phyloP scores from a whole-genome alignment of 2,888 invertebrate species.

The Neelides folsomi region DNA sequence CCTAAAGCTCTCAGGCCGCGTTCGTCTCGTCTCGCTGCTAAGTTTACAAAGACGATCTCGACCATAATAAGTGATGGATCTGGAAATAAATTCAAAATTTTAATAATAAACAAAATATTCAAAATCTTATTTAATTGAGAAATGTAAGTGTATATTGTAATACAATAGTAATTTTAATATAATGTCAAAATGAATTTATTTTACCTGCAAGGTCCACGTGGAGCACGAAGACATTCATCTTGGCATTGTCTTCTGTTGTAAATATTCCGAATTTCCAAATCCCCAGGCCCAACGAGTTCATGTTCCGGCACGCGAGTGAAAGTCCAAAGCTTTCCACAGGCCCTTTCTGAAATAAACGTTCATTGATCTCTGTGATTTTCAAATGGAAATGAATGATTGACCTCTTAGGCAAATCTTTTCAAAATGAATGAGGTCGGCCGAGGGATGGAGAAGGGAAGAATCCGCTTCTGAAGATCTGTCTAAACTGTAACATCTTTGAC shows the following conservation, averaged over 20 bases:
- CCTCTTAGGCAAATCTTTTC: conserved; percentile 41
- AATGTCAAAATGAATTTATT: neutral
- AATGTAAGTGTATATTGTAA: too few species aligned
- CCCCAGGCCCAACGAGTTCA: conserved; percentile 40
- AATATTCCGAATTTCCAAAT: conserved; percentile 39
- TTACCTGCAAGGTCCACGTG: conserved; percentile 40
- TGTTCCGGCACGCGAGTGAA: conserved; percentile 43
- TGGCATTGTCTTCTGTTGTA: conserved; percentile 40
- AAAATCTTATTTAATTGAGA: too few species aligned
- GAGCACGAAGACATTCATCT: conserved; percentile 41
- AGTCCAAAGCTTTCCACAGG: conserved; percentile 40
- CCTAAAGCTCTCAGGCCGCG: conserved; percentile 40
- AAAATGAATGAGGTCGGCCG: conserved; percentile 38
- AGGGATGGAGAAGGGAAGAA: conserved; percentile 35
- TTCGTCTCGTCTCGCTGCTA: conserved; percentile 42
- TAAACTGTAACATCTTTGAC: conserved; percentile 38
- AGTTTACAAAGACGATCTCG: conserved; percentile 40
- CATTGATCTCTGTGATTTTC: neutral
- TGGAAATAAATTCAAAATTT: conserved; percentile 12
- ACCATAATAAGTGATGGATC: conserved; percentile 42
- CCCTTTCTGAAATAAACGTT: conserved; percentile 31
- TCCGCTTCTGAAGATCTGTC: conserved; percentile 37
- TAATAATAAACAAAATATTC: neutral
- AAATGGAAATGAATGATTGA: conserved; percentile 15
- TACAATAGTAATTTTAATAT: conserved; percentile 2